Conservation (phyloP, 2,113 vertebrate genomes). For the Ceyx melanurus region DNA sequence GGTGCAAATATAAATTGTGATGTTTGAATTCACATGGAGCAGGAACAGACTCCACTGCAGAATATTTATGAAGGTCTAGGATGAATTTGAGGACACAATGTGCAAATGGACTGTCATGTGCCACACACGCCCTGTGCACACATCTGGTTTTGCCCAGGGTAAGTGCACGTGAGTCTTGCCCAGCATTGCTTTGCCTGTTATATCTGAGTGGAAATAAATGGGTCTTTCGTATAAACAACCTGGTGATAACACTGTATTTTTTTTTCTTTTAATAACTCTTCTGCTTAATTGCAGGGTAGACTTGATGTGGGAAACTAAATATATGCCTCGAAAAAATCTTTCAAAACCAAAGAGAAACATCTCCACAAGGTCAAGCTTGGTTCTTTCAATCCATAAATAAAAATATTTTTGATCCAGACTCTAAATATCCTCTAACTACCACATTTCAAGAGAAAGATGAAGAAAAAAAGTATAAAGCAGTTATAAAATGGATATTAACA, state of each 20-base stretch:
- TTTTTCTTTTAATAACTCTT: neutral
- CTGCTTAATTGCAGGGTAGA: neutral
- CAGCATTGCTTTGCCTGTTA: neutral
- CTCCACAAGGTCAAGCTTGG: neutral
- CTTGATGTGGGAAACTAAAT: neutral
- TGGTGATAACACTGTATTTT: neutral
- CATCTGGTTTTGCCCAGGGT: neutral
- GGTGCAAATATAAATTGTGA: slow-evolving; percentile 60
- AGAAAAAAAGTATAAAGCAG: neutral
- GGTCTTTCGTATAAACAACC: neutral
- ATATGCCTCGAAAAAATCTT: neutral
- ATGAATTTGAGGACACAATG: neutral
- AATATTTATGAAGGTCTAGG: neutral
- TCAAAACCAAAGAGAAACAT: neutral
- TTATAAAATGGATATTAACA: neutral
- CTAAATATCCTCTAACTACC: neutral
- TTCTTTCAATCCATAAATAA: neutral
- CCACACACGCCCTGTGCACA: neutral
- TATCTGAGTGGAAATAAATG: neutral
- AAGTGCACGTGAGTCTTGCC: neutral
- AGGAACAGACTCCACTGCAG: neutral
- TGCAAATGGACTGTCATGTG: neutral
- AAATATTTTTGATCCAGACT: neutral
- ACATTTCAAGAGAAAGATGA: neutral
- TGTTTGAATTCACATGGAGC: slow-evolving; percentile 28